Base-by-base conservation (phyloP, 2,888 invertebrate genomes). In the Nomada hirtipes region DNA sequence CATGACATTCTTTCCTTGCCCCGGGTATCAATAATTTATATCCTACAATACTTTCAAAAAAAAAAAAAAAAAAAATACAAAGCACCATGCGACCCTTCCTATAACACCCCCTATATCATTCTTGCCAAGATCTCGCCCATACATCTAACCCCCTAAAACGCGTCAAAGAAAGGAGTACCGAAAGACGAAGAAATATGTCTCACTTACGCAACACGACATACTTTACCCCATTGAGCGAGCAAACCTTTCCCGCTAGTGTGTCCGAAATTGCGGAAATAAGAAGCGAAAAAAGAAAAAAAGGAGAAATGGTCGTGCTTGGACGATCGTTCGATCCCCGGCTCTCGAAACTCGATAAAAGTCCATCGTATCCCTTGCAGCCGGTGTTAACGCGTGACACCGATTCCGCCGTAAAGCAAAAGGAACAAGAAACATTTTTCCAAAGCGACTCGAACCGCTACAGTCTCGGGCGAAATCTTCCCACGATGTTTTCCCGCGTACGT, bases 221-320 rank as follows among this genome's bases (percentile, higher is more conserved):
- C n/a, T n/a, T 52, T 7, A 1, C 13, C 53, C 53, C 3, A 11
- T 47, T 0, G 15, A 11, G 13, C 52, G n/a, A 7, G n/a, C n/a
- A 7, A 36, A 36, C 36, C 10, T 18, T 36, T 36, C 15, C 20
- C 36, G 52, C n/a, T n/a, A n/a, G 50, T n/a, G 64, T 53, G n/a
- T 10, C 23, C 55, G 68, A 57, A 70, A 70, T 70, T 44, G 57
- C 44, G 57, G 55, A 44, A 57, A 70, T 70, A 59, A 70, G 36
- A 36, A 36, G 1, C 36, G 36, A 36, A 7, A 36, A 36, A 36
- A 36, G 36, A 36, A 7, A 36, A 36, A 4, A 7, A 36, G 36
- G 36, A 7, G 1, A 47, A 70, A 57, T 59, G 69, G 57, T 26
- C 53, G 36, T 42, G 36, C 44, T 23, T 36, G 68, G 20, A 52